Evolutionary conservation across 1,140 invertebrate species (phyloP), one percentile per base, ranked within the genome.

Genomic region (Hermetia illucens): DNA sequence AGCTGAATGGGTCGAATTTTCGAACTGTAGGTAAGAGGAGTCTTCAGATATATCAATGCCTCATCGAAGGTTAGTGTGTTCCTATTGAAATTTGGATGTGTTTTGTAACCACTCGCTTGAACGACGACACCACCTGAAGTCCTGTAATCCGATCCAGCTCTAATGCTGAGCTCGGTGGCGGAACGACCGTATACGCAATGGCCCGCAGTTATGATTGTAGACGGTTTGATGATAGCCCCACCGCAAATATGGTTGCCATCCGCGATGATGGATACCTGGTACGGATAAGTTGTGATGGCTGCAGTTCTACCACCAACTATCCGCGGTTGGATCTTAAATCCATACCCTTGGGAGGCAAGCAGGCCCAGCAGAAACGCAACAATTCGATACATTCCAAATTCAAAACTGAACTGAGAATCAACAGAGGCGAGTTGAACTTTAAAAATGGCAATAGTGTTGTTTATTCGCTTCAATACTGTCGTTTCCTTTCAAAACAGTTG

Each of bases 171-270:
- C 21, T 49, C 43, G 5, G 38, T 29, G 1, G 51, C 45, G 35
- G 21, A 48, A 36, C 54, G 52, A 3, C 48, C 45, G 21, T 42
- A 41, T 1, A 59, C 58, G 52, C 79, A 83, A 53, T 83, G 79
- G 5, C 77, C 77, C 16, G 79, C 79, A 4, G 76, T 80, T 2
- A 82, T 44, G 18, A 80, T 61, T 29, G 68, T 61, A 16, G 63
- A 64, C 5, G 60, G 50, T 10, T 63, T 62, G 17, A 78, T 65
- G n/a, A 79, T 64, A 2, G 71, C 59, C 3, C 72, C 75, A 8
- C 76, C 76, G 45, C 76, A 78, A 21, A 64, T 54, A 44, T 76
- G 73, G 3, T 55, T 51, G 8, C 64, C 64, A 36, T 62, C 49
- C 9, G 58, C 49, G 31, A 66, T 52, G 3, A 78, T 38, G 0